Percentiles rank a stretch among this genome's conserved stretches.
phyloP scores from a whole-genome alignment of 92 coral and sea anemone genomes.

The Palythoa grandiflora region DNA sequence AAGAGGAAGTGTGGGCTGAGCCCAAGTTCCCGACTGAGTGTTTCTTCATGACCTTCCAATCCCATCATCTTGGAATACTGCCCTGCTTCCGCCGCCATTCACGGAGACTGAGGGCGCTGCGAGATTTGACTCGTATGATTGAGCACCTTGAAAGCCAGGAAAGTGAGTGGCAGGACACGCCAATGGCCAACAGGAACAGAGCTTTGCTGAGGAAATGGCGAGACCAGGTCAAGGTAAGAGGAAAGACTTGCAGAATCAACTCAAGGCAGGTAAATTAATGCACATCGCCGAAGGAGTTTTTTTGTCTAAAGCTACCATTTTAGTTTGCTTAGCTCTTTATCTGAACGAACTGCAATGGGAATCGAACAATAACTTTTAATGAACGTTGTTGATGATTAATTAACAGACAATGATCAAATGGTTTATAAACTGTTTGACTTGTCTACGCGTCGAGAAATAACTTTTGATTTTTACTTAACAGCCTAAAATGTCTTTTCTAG shows the following conservation, averaged over 20 bases:
- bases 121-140: constrained; percentile 90
- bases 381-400: not conserved
- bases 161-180: constrained; percentile 94
- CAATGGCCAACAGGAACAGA: constrained; percentile 91
- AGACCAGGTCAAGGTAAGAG: constrained; percentile 85
- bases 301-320: not conserved
- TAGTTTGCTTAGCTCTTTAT: not conserved
- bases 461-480: too few relatives aligned
- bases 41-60: constrained; percentile 93
- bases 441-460: not conserved
- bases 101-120: constrained; percentile 84
- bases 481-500: too few relatives aligned
- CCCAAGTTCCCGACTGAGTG: constrained; percentile 98
- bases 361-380: not conserved
- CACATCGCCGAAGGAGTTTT: not conserved
- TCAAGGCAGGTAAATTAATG: not conserved
- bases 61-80: constrained; percentile 86
- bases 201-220: constrained; percentile 93
- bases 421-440: not conserved
- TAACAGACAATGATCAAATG: not conserved
- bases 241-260: not conserved
- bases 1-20: constrained; percentile 68
- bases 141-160: constrained; percentile 93
- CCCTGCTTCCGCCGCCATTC: constrained; percentile 90
- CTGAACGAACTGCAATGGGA: not conserved